Conservation (phyloP, 1,140 invertebrate species). For the Musca domestica region DNA sequence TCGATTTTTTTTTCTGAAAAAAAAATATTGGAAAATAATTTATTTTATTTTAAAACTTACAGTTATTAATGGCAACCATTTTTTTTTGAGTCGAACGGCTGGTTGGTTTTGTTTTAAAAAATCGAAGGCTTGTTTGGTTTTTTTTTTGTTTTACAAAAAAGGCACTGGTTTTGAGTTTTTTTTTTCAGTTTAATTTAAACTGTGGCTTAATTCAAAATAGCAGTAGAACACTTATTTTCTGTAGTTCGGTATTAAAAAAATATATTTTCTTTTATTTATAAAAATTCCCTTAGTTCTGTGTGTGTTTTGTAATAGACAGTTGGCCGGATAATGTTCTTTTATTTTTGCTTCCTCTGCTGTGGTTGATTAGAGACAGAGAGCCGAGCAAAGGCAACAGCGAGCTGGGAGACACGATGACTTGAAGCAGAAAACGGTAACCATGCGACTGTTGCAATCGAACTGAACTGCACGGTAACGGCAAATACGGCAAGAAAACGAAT, state of each 20-base stretch:
- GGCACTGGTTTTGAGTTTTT: background rate
- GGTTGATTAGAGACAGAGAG: too few relatives aligned
- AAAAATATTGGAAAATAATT: background rate
- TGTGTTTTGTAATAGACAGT: too few relatives aligned
- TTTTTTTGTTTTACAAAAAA: background rate
- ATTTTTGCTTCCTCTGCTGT: too few relatives aligned
- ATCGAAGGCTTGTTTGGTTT: too few relatives aligned
- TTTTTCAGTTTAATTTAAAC: background rate
- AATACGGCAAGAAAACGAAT: slow-evolving; percentile 7
- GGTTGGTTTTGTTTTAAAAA: background rate
- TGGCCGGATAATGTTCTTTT: too few relatives aligned
- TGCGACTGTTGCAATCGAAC: slow-evolving; percentile 18
- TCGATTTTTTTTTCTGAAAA: too few relatives aligned
- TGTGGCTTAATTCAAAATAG: background rate
- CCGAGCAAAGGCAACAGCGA: background rate
- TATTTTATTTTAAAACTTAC: slow-evolving; percentile 7
- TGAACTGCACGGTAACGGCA: slow-evolving; percentile 3
- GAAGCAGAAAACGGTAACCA: slow-evolving; percentile 5
- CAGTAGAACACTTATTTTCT: background rate
- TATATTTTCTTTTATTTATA: background rate
- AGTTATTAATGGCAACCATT: slow-evolving; percentile 18
- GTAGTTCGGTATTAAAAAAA: background rate
- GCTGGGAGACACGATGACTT: background rate
- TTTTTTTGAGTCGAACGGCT: background rate
- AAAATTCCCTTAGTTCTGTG: background rate